These are phyloP conservation scores for Dryococelus australis DNA, from an alignment of 2,888 invertebrate species.

Conservation along the genomic window DNA sequence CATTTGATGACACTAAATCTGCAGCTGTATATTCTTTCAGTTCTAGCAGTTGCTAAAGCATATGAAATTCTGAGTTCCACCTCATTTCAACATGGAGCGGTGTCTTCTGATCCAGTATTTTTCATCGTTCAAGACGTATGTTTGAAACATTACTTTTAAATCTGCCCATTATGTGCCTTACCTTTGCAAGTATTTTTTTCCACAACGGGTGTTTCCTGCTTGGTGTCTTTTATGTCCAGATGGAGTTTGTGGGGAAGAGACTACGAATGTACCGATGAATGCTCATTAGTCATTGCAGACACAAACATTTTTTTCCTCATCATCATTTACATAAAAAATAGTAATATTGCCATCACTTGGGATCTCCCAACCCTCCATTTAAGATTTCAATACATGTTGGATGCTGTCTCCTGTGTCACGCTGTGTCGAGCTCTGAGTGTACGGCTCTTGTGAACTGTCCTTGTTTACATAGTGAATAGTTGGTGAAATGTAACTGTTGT, in stretches of 20 bases:
- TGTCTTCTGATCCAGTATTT: neutral
- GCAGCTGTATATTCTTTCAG: neutral
- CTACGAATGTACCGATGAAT: neutral
- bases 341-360: neutral
- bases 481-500: neutral
- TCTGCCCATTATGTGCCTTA: neutral
- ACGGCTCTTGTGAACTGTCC: neutral
- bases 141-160: neutral
- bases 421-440: neutral
- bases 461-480: neutral
- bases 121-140: neutral
- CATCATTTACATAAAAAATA: neutral
- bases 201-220: neutral
- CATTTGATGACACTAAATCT: neutral
- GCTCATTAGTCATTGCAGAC: neutral
- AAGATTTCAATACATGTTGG: neutral
- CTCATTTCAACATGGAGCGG: neutral
- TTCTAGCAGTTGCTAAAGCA: neutral
- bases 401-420: neutral
- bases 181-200: neutral
- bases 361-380: neutral
- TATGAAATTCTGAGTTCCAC: neutral
- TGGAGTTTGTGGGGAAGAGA: neutral
- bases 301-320: neutral
- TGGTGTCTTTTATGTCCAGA: neutral